Evolutionary conservation across 2,113 vertebrate genomes (phyloP).

Genomic region (Podiceps cristatus): DNA sequence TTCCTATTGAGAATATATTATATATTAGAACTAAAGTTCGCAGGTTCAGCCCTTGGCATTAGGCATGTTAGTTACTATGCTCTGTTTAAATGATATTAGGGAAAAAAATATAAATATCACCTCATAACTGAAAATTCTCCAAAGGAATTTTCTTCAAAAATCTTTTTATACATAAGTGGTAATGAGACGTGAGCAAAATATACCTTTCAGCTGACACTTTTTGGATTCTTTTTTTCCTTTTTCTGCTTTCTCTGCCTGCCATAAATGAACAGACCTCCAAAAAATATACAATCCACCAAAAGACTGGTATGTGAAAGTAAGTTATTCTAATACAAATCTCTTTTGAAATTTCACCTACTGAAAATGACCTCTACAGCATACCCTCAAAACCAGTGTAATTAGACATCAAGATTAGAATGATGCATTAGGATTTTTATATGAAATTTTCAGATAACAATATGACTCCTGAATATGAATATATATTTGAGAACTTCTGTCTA

Average conservation of each 20-base stretch:
- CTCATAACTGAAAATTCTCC: background rate
- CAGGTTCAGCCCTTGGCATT: background rate
- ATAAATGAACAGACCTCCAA: background rate
- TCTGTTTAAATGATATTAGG: background rate
- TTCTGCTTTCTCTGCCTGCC: background rate
- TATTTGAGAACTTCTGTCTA: background rate
- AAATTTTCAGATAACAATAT: background rate
- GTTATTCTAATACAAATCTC: background rate
- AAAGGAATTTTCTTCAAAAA: background rate
- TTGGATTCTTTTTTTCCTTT: background rate
- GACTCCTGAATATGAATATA: background rate
- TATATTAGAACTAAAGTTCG: background rate
- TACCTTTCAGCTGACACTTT: background rate
- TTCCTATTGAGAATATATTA: background rate
- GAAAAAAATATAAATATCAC: background rate
- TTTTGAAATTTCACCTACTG: background rate
- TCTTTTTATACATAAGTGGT: background rate
- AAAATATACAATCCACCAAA: background rate
- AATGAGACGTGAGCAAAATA: background rate
- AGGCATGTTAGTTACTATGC: background rate
- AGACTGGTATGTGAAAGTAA: background rate
- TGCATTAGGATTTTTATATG: background rate
- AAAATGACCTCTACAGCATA: background rate
- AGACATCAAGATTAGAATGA: background rate
- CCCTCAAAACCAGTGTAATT: background rate